These are phyloP conservation scores for Mormyrus lacerda DNA, from an alignment of 2,113 vertebrate genomes.

Conservation along the genomic window DNA sequence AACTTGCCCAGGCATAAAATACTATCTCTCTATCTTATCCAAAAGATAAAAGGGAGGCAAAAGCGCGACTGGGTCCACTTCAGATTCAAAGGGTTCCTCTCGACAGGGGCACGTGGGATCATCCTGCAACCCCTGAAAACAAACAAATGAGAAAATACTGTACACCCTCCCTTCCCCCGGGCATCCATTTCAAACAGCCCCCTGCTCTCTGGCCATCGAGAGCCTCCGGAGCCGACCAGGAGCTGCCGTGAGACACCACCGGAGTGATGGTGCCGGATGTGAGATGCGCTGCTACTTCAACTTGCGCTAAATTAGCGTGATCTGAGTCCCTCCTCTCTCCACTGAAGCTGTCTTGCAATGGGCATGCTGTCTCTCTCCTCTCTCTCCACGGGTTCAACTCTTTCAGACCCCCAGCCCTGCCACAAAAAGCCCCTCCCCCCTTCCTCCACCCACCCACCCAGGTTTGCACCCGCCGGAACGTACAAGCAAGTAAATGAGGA, in stretches of 20 bases:
- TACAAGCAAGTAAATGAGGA: constrained; percentile 42
- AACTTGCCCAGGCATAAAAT: neutral
- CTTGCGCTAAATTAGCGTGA: constrained; percentile 52
- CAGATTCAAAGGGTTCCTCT: neutral
- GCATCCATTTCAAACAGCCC: neutral
- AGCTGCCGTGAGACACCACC: neutral
- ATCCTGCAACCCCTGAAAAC: neutral
- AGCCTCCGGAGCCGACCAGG: neutral
- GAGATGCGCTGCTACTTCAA: constrained; percentile 50
- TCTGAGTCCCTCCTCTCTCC: constrained; percentile 23
- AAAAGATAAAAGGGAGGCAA: neutral
- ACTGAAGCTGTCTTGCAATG: constrained; percentile 23
- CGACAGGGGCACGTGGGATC: neutral
- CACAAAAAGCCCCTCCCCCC: neutral
- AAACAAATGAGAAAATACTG: neutral
- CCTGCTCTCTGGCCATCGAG: too few relatives aligned
- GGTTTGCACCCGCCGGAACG: neutral
- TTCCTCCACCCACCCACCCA: neutral
- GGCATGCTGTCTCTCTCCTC: neutral
- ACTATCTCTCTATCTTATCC: neutral
- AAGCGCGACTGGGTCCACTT: neutral
- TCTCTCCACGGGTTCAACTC: neutral
- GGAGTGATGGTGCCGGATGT: constrained; percentile 51
- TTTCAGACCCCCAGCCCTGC: neutral
- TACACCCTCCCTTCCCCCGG: neutral